Percentiles rank a stretch among this genome's conserved stretches.
phyloP scores from a whole-genome alignment of 37 sponge, comb jelly and placozoan genomes.

The Halichondria panicea region DNA sequence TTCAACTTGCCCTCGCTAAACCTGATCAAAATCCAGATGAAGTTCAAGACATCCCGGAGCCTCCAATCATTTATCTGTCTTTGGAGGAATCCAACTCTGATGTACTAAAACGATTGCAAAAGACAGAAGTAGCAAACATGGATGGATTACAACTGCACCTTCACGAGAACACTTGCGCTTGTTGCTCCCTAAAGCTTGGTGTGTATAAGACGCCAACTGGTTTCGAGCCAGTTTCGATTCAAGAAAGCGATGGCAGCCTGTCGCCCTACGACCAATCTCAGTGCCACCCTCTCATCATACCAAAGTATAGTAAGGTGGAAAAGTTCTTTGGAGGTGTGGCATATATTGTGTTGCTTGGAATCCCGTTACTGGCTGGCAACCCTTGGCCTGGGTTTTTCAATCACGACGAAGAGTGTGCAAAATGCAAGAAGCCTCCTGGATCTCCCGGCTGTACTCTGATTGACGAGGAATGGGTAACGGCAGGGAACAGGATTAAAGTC shows the following conservation, averaged over 20 bases:
- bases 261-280: constrained; percentile 11
- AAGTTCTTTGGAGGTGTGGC: constrained; percentile 17
- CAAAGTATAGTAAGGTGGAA: constrained; percentile 1
- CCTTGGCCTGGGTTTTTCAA: constrained; percentile 27
- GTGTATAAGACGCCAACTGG: too few relatives aligned
- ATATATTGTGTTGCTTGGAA: constrained; percentile 28
- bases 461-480: too few relatives aligned
- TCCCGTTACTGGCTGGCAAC: not conserved
- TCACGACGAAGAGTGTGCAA: constrained; percentile 15
- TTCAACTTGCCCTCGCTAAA: too few relatives aligned
- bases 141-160: constrained; percentile 3
- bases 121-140: not conserved
- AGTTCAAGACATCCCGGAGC: too few relatives aligned
- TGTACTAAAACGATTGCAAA: not conserved
- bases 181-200: not conserved
- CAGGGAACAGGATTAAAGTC: too few relatives aligned
- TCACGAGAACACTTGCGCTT: not conserved
- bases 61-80: constrained; percentile 3
- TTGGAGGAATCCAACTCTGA: not conserved
- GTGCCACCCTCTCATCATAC: constrained; percentile 22
- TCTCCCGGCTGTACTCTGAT: constrained; percentile 19
- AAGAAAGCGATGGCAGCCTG: not conserved
- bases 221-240: not conserved
- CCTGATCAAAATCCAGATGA: too few relatives aligned
- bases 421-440: constrained; percentile 15